Evolutionary conservation across 2,113 vertebrate genomes (phyloP).

Genomic region (Gallinago jamesoni): DNA sequence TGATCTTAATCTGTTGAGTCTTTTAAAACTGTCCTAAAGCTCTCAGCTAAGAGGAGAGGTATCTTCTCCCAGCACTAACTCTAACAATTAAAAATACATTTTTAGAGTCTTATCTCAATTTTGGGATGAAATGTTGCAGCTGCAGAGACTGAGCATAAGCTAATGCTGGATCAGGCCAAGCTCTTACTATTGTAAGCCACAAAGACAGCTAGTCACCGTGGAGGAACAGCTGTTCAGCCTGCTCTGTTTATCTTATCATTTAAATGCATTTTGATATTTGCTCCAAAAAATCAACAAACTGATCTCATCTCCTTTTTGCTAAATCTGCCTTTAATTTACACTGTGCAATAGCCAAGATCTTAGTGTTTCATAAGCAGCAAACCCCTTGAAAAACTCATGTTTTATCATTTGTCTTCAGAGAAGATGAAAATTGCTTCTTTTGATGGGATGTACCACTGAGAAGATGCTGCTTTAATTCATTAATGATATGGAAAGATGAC

Average conservation of each 20-base stretch:
- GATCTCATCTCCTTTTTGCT: conserved; percentile 48
- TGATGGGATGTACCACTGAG: not conserved
- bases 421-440: conserved; percentile 48
- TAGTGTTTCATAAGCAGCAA: conserved; percentile 50
- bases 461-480: conserved; percentile 35
- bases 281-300: conserved; percentile 56
- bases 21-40: not conserved
- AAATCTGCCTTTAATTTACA: conserved; percentile 66
- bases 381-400: not conserved
- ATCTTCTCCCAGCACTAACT: not conserved
- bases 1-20: conserved; percentile 1
- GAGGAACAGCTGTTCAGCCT: conserved; percentile 51
- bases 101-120: conserved; percentile 26
- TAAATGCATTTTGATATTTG: conserved; percentile 60
- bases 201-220: not conserved
- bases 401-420: not conserved
- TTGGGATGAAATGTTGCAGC: conserved; percentile 38
- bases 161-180: conserved; percentile 26
- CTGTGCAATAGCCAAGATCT: conserved; percentile 23
- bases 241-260: conserved; percentile 63
- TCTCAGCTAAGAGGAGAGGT: not conserved
- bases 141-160: conserved; percentile 27
- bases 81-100: conserved; percentile 46
- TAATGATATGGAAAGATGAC: conserved; percentile 25
- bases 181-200: conserved; percentile 1